Evolutionary conservation across 2,113 vertebrate genomes (phyloP).

Genomic region (Acanthisitta chloris): DNA sequence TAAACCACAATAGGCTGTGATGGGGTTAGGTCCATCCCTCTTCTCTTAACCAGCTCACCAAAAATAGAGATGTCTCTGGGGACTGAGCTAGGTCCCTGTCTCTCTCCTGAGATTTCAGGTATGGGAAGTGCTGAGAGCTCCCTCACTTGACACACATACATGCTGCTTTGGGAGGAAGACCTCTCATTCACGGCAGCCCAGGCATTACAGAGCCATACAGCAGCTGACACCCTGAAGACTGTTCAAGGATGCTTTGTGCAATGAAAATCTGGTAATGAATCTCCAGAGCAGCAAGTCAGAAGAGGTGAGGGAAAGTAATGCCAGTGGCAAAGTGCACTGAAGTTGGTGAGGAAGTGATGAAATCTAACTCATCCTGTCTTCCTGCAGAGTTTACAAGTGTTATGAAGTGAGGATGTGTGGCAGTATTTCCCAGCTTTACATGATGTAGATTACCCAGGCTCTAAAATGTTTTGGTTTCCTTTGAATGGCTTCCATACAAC

Average conservation of each 20-base stretch:
- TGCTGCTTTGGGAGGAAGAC: not conserved
- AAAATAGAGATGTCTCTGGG: not conserved
- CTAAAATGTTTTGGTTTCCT: not conserved
- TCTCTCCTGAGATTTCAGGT: not conserved
- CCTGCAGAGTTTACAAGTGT: not conserved
- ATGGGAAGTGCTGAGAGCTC: not conserved
- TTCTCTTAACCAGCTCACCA: not conserved
- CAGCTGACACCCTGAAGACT: not conserved
- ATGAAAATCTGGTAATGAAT: not conserved
- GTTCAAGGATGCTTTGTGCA: not conserved
- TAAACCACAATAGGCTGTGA: not conserved
- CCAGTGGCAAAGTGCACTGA: not conserved
- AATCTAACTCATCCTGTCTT: not conserved
- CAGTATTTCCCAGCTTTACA: not conserved
- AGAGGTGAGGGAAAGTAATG: not conserved
- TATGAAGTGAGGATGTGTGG: not conserved
- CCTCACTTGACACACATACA: not conserved
- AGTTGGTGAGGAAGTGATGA: not conserved
- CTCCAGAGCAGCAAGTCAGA: not conserved
- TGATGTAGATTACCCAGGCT: not conserved
- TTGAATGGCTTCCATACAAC: not conserved
- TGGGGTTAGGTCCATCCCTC: not conserved
- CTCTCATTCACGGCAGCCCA: not conserved
- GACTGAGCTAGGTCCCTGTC: not conserved
- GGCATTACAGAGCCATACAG: not conserved